These are phyloP conservation scores for Scomber japonicus DNA, from an alignment of 2,113 vertebrate genomes.

Conservation along the genomic window DNA sequence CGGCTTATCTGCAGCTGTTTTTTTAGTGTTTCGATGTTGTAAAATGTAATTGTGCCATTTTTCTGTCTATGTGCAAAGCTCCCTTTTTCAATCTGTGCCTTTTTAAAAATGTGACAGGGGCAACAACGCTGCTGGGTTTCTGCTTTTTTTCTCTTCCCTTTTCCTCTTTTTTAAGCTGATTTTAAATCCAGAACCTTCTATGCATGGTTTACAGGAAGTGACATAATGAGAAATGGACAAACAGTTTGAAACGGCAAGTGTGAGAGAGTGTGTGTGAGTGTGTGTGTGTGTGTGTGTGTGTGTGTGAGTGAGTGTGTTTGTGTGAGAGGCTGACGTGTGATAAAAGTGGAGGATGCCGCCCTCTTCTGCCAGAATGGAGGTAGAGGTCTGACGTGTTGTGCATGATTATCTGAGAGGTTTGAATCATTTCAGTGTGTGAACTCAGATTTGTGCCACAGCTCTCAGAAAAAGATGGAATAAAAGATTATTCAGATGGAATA, in stretches of 20 bases:
- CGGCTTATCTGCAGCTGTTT: slow-evolving; percentile 1
- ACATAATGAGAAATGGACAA: neutral
- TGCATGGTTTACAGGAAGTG: slow-evolving; percentile 6
- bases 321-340: neutral
- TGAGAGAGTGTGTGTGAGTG: too few relatives aligned
- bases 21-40: slow-evolving; percentile 2
- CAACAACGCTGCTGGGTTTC: slow-evolving; percentile 22
- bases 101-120: slow-evolving; percentile 32
- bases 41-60: neutral
- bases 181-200: slow-evolving; percentile 23
- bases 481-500: slow-evolving; percentile 46
- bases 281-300: too few relatives aligned
- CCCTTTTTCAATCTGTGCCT: slow-evolving; percentile 55
- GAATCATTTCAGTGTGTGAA: slow-evolving; percentile 5
- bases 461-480: slow-evolving; percentile 47
- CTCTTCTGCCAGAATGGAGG: slow-evolving; percentile 57
- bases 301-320: too few relatives aligned
- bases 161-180: neutral
- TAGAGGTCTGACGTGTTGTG: neutral
- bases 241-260: neutral
- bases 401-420: slow-evolving; percentile 33
- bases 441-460: neutral
- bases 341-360: slow-evolving; percentile 56
- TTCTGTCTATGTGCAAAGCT: neutral
- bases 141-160: neutral